Base-by-base conservation (phyloP, 2,113 vertebrate species). In the Rhineura floridana region DNA sequence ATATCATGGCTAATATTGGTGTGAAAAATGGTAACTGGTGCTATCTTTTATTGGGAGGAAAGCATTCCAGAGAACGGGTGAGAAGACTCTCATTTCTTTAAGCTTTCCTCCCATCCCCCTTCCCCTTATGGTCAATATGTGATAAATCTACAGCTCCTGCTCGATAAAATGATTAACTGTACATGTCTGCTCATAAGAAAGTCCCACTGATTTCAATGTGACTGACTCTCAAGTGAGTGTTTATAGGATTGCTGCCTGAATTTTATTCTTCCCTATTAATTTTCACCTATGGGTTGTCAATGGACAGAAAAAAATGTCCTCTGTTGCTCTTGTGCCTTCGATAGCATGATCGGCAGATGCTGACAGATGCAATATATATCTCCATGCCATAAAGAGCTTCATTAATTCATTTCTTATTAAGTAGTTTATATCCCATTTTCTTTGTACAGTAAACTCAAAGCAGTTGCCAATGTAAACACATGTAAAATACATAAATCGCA, bases 1-100 rank as follows among this genome's bases (percentile, higher is more conserved):
- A 33, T 86, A 91, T 90, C 86, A 90, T 87, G 63, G 76, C 59
- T 92, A 89, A 73, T 48, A 48, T n/a, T 91, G 80, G 81, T n/a
- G 83, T 4, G 25, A 93, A 83, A 87, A 88, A 89, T 87, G 83
- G 33, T 83, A 3, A 75, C 17, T 73, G 46, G 3, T 10, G 85
- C 55, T 6, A 0, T 15, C 46, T 59, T 76, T 91, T 83, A 3
- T 91, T 86, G 36, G 52, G 59, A 67, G 83, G 73, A 79, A 88
- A 89, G 88, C 76, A 21, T 81, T 83, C 55, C 65, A 4, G 85
- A 11, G 2, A 73, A 28, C 59, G 50, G 48, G 42, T 42, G 2
- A 65, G 21, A 42, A 9, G 2, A 48, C 13, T 67, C 11, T 46
- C 33, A n/a, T 33, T 65, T 69, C 28, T 52, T 23, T 79, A 89